These are phyloP conservation scores for Channallabes apus DNA, from an alignment of 2,797 vertebrate genomes.

Conservation along the genomic window DNA sequence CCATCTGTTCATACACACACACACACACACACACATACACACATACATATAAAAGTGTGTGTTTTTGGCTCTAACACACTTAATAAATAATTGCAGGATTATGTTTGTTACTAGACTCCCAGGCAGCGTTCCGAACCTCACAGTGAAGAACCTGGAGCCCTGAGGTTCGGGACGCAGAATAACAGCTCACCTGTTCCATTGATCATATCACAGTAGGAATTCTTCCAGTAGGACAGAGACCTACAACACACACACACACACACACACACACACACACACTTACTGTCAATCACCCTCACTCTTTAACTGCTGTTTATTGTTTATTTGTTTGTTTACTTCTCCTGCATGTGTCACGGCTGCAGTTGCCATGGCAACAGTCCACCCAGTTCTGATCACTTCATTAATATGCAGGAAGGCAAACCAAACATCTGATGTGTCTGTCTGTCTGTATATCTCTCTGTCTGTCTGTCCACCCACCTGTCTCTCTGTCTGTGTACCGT, in stretches of 20 bases:
- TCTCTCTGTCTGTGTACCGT: background rate
- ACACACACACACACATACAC: background rate
- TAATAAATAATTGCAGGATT: background rate
- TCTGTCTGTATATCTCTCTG: background rate
- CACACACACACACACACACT: slow-evolving; percentile 26
- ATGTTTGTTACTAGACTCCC: background rate
- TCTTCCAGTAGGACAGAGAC: slow-evolving; percentile 75
- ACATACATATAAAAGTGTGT: background rate
- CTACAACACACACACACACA: slow-evolving; percentile 58
- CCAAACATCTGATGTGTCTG: slow-evolving; percentile 7
- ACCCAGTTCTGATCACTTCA: slow-evolving; percentile 10
- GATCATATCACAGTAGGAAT: slow-evolving; percentile 83
- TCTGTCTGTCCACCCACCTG: background rate
- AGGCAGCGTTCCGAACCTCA: background rate
- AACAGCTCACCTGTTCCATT: slow-evolving; percentile 88
- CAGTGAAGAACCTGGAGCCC: background rate
- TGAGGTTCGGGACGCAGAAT: background rate
- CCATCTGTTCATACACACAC: slow-evolving; percentile 75
- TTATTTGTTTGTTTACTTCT: slow-evolving; percentile 11
- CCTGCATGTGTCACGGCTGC: slow-evolving; percentile 24
- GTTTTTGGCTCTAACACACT: background rate
- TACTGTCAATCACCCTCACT: background rate
- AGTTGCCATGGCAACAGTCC: slow-evolving; percentile 23
- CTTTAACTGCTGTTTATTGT: slow-evolving; percentile 9
- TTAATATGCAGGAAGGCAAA: slow-evolving; percentile 9